Evolutionary conservation across 1,140 invertebrate species (phyloP), one percentile per base, ranked within the genome.

Genomic region (Cotesia typhae): DNA sequence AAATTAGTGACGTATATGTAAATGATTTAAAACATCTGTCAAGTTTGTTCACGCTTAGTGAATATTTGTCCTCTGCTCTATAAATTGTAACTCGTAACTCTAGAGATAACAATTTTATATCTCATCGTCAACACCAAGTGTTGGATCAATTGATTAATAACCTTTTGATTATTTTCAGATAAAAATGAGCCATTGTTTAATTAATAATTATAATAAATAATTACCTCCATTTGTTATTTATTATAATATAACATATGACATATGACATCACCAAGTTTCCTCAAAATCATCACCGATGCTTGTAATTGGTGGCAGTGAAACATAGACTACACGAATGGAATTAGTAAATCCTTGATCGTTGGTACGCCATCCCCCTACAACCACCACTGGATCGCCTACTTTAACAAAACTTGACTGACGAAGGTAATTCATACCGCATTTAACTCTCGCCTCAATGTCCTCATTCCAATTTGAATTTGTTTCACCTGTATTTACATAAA

Each of bases 301-400:
- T n/a, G 67, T 71, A 36, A 71, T 67, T 66, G 72, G 66, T 75
- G 77, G 66, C 64, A 80, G 76, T 72, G 81, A 75, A 5, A 83
- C 90, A 75, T 90, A 91, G 77, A 93, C 84, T 52, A 95, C 88
- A 68, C 93, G 88, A 83, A 95, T 89, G 10, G 92, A 94, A 78
- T 95, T 95, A n/a, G 94, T 94, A 76, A 88, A 92, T 6, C 93
- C 93, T 35, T 91, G 86, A 3, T 93, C 93, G 78, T 91, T 88
- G 74, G 41, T 9, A 47, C 90, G 88, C 93, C 93, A 94, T 2
- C 93, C 93, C 37, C 91, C 94, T 9, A 95, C 89, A 14, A 95
- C 82, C 28, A 95, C 88, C 1, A 95, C 77, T 1, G 91, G 87
- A 76, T 94, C 93, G 2, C 92, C 92, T 3, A 88, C 79, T 70